phyloP scores from a whole-genome alignment of 2,797 vertebrate genomes.

The Sitta carolinensis region DNA sequence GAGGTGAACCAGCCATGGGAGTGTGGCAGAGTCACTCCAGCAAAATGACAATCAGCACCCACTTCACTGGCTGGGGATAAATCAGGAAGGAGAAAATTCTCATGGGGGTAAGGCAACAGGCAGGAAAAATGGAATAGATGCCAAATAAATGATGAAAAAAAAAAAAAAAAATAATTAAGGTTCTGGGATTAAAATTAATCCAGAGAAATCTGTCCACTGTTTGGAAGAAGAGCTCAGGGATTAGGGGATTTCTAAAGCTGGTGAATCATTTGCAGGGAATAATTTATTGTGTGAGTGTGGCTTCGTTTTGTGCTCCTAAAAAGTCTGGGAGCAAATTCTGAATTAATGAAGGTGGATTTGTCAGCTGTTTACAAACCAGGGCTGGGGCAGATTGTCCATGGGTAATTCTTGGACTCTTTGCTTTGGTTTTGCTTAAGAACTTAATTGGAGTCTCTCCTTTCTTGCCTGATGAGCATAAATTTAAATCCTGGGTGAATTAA shows the following conservation, averaged over 20 bases:
- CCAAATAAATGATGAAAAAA: background rate
- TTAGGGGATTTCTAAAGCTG: background rate
- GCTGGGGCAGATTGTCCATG: background rate
- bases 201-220: background rate
- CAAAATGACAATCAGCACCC: background rate
- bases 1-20: background rate
- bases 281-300: background rate
- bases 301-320: background rate
- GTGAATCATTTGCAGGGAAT: conserved; percentile 38
- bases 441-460: background rate
- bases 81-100: background rate
- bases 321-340: background rate
- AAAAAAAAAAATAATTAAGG: background rate
- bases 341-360: background rate
- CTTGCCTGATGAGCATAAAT: background rate
- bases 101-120: background rate
- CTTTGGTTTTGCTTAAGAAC: background rate
- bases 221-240: background rate
- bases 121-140: background rate
- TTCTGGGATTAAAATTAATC: background rate
- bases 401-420: background rate
- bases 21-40: background rate
- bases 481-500: background rate
- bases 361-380: background rate
- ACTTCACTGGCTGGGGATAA: background rate